Evolutionary conservation across 2,888 invertebrate species (phyloP).

Genomic region (Lycia hirtaria): DNA sequence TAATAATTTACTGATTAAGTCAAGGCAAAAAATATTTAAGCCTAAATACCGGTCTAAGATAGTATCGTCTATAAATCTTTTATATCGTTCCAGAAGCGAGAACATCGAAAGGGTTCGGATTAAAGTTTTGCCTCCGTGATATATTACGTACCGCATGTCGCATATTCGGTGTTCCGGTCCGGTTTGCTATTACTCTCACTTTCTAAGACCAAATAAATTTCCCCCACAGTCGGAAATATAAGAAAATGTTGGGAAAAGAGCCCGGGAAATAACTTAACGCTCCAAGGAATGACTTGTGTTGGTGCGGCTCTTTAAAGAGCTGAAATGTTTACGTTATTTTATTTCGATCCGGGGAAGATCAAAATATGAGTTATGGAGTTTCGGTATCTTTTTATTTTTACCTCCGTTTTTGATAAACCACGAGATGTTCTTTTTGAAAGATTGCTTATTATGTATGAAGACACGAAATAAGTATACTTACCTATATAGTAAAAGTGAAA

Average conservation of each 20-base stretch:
- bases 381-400: background rate
- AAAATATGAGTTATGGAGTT: constrained; percentile 7
- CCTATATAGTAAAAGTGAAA: no score
- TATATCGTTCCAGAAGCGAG: constrained; percentile 26
- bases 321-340: constrained; percentile 35
- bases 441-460: no score
- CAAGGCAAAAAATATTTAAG: background rate
- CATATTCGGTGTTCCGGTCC: constrained; percentile 62
- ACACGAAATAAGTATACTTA: no score
- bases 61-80: constrained; percentile 17
- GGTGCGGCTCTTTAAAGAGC: constrained; percentile 36
- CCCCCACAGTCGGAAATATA: constrained; percentile 62
- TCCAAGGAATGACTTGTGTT: constrained; percentile 43
- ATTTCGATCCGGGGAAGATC: constrained; percentile 18
- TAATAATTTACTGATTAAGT: no score
- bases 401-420: no score
- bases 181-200: constrained; percentile 61
- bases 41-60: background rate
- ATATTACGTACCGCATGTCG: constrained; percentile 67
- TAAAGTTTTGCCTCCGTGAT: constrained; percentile 63
- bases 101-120: constrained; percentile 52
- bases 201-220: constrained; percentile 67
- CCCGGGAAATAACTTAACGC: constrained; percentile 50
- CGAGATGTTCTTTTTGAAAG: no score
- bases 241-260: constrained; percentile 56